Evolutionary conservation across 2,888 invertebrate genomes (phyloP), one percentile per base, ranked within the genome.

Genomic region (Zhengitettix transpicula): DNA sequence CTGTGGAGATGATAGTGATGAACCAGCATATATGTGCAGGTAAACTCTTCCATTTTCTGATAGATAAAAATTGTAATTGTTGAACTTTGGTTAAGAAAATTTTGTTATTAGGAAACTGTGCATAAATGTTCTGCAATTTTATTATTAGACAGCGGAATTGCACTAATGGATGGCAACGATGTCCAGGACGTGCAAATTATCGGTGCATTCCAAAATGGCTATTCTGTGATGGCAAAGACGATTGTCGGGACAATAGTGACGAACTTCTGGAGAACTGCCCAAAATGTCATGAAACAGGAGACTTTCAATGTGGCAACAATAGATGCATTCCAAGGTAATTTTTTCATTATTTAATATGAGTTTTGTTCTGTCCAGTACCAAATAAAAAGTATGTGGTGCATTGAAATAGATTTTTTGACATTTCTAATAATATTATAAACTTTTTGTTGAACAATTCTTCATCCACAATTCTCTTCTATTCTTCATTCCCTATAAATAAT

Each of bases 201-300:
- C 81, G 96, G 40, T 97, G 96, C 72, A 95, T 98, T 68, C 97
- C 98, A 0, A 90, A 93, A 73, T 98, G 96, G 96, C 76, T 96
- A 64, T 93, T 96, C 82, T 99, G 98, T 71, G 96, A 98, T 71
- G 97, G 97, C 12, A 94, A 94, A 71, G 95, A 98, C 69, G 97
- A 98, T 71, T 96, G 95, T 67, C 78, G 94, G 5, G 98, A 98
- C 70, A 89, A 89, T 60, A 92, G 92, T 41, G 98, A 99, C 70
- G 98, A 99, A 72, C 74, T 85, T 55, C 83, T 90, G 0, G 89
- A 89, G 67, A 89, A 90, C 69, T 98, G 98, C 72, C 95, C 94
- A 0, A 78, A 82, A 57, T 99, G 98, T 71, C 88, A 88, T 65
- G 70, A 83, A 0, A 85, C 86, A 16, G 91, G 90, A 3, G 97